Evolutionary conservation across 92 coral and sea anemone genomes (phyloP).

Genomic region (Pocillopora grandis): DNA sequence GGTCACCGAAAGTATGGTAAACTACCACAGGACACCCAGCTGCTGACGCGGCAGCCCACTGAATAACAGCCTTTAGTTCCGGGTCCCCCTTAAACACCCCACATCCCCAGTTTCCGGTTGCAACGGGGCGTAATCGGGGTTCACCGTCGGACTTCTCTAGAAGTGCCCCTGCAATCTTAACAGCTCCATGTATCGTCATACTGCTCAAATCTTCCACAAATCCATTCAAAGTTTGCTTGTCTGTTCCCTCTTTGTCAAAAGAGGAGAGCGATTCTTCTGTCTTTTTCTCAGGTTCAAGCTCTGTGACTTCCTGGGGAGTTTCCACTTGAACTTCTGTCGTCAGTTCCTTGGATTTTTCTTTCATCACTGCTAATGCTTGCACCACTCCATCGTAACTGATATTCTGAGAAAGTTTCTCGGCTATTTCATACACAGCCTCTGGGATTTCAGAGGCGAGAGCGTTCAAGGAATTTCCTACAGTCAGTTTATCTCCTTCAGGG

Average conservation of each 20-base stretch:
- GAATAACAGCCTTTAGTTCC: conserved; percentile 77
- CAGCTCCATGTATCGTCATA: conserved; percentile 41
- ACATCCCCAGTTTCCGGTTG: conserved; percentile 82
- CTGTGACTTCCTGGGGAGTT: background rate
- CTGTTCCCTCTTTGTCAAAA: background rate
- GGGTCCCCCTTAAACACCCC: conserved; percentile 69
- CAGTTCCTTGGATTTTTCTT: background rate
- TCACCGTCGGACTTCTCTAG: conserved; percentile 1
- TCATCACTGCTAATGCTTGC: conserved; percentile 2
- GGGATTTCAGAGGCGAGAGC: background rate
- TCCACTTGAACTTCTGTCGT: background rate
- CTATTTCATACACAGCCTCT: background rate
- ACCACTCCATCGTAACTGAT: conserved; percentile 14
- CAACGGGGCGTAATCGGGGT: conserved; percentile 55
- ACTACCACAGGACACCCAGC: conserved; percentile 79
- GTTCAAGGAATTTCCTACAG: background rate
- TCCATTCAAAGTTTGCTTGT: background rate
- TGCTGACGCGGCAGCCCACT: conserved; percentile 88
- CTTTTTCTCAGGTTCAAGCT: background rate
- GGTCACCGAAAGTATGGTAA: conserved; percentile 68
- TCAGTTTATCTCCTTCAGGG: background rate
- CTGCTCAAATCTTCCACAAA: conserved; percentile 39
- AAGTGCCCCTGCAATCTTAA: conserved; percentile 45
- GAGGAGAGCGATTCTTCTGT: conserved; percentile 2
- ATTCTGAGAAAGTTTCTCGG: conserved; percentile 24